These are phyloP conservation scores for Ianthella basta DNA, from an alignment of 37 sponge, comb jelly and placozoan genomes.

Conservation along the genomic window DNA sequence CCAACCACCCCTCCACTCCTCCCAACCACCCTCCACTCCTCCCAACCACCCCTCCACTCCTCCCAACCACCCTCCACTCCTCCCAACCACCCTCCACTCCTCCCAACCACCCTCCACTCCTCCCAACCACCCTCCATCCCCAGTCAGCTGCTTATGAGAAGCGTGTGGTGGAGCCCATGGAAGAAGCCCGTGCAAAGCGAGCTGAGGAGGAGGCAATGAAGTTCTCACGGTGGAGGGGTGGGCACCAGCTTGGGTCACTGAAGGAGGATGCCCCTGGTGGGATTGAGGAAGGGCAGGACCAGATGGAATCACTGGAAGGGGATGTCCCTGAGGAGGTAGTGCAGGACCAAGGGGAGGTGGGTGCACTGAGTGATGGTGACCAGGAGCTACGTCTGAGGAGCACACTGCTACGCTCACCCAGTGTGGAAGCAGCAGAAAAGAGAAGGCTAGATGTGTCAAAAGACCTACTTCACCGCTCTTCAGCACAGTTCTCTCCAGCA, in stretches of 20 bases:
- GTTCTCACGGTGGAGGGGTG: slow-evolving; percentile 10
- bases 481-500: no score
- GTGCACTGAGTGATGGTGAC: no score
- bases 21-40: no score
- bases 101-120: no score
- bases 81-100: no score
- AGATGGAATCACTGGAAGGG: background rate
- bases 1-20: no score
- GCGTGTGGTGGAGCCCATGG: slow-evolving; percentile 9
- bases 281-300: background rate
- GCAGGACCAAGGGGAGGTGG: no score
- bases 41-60: no score
- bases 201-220: slow-evolving; percentile 20
- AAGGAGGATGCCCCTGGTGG: background rate
- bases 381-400: no score
- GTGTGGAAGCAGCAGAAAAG: slow-evolving; percentile 5
- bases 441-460: slow-evolving; percentile 12
- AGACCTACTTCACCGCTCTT: background rate
- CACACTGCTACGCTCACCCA: background rate
- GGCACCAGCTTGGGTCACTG: slow-evolving; percentile 3
- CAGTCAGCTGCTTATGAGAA: slow-evolving; percentile 17
- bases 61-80: no score
- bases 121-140: no score
- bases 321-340: no score
- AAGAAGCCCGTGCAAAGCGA: background rate